Base-by-base conservation (phyloP, 2,797 vertebrate genomes). In the Lutjanus argentimaculatus region DNA sequence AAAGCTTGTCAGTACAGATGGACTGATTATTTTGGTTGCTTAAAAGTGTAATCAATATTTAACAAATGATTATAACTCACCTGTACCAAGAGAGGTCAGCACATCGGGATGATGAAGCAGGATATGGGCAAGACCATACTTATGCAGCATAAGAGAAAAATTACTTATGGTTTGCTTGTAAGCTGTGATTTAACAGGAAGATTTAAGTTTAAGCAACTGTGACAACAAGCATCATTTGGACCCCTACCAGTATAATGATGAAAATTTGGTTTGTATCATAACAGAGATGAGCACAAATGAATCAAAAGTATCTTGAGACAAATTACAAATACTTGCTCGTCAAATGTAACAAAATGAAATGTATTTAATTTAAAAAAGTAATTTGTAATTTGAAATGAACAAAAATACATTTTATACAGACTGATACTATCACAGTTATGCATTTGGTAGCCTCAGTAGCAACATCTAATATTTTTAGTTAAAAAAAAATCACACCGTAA, bases 31-130 rank as follows among this genome's bases (percentile, higher is more conserved):
- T 84, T 7, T 72, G 21, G 22, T 75, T 86, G 52, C 75, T 72
- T 25, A 19, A 81, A 19, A 62, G 2, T 77, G 30, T 80, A 80
- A 92, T 79, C 72, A 70, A 90, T 84, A 72, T 81, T 79, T 62
- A 75, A 90, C 67, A 81, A 63, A 75, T 56, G 0, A 65, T 67
- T 66, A 67, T 15, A 43, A 59, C 12, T 61, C 15, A 19, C 5
- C 10, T 79, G n/a, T 45, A 36, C 30, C 4, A 6, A 36, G 30
- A 36, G 30, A 36, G 5, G 30, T 36, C 30, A 3, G 5, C 17
- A 30, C 11, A 48, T 48, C 1, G 2, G 2, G 16, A 0, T 30
- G 36, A 15, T 52, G 16, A 57, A 61, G 45, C 36, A 61, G 16
- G 8, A 36, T 15, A 52, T 25, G 4, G 4, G 40, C 45, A 67